These are phyloP conservation scores for Villa cingulata DNA, from an alignment of 2,888 invertebrate genomes.

Conservation along the genomic window DNA sequence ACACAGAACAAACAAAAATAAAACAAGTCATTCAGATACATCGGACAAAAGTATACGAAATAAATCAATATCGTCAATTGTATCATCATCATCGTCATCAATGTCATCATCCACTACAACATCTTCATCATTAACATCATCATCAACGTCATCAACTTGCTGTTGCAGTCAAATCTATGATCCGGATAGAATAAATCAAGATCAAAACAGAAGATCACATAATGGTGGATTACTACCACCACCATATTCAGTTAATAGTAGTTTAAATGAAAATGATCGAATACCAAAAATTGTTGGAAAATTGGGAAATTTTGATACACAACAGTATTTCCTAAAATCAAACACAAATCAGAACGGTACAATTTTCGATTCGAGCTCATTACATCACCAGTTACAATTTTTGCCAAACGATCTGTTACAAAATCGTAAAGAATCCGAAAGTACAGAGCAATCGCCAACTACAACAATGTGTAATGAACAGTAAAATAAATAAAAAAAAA, in stretches of 20 bases:
- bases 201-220: not conserved
- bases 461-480: not conserved
- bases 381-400: conserved; percentile 5
- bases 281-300: conserved; percentile 38
- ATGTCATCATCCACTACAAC: conserved; percentile 1
- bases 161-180: not conserved
- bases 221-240: no score
- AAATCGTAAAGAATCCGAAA: conserved; percentile 5
- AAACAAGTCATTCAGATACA: not conserved
- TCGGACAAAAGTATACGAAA: conserved; percentile 4
- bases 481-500: not conserved
- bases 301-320: conserved; percentile 25
- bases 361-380: conserved; percentile 3
- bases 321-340: conserved; percentile 8
- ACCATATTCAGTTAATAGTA: not conserved
- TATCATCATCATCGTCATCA: conserved; percentile 14
- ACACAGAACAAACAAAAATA: not conserved
- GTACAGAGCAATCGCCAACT: not conserved
- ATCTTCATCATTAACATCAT: conserved; percentile 4
- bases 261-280: conserved; percentile 30
- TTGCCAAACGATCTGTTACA: conserved; percentile 6
- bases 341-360: conserved; percentile 4
- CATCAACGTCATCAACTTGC: conserved; percentile 3
- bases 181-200: not conserved
- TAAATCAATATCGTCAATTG: conserved; percentile 12